Conservation (phyloP, 2,113 vertebrate genomes). For the Sakesphorus luctuosus region DNA sequence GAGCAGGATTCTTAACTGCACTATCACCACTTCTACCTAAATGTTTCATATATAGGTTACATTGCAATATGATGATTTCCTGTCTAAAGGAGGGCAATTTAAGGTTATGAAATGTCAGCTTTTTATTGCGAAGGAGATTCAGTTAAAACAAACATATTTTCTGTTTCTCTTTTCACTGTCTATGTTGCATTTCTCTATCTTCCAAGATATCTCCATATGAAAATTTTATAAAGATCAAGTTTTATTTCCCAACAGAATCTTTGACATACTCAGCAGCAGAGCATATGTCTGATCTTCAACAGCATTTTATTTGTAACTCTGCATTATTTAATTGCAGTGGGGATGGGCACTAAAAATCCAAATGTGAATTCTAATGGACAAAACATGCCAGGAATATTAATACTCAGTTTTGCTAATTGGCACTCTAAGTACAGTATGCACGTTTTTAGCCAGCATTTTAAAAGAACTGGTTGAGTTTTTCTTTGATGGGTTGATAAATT, state of each 20-base stretch:
- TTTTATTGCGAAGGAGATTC: not conserved
- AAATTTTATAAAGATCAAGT: not conserved
- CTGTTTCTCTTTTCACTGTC: not conserved
- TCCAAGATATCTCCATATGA: not conserved
- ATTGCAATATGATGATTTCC: not conserved
- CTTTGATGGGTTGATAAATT: not conserved
- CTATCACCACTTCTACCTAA: not conserved
- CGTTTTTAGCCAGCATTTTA: not conserved
- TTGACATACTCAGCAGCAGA: not conserved
- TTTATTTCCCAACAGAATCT: not conserved
- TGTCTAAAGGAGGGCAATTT: not conserved
- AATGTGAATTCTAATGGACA: not conserved
- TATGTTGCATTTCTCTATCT: not conserved
- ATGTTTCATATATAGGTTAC: not conserved
- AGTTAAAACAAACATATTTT: not conserved
- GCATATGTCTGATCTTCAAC: not conserved
- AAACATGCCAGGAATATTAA: not conserved
- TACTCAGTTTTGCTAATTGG: not conserved
- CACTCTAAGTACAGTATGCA: not conserved
- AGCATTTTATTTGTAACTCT: not conserved
- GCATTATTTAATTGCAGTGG: not conserved
- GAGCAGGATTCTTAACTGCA: not conserved
- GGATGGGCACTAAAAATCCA: not conserved
- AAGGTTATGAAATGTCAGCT: not conserved
- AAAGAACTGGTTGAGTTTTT: not conserved